phyloP scores from a whole-genome alignment of 2,113 vertebrate species.

The Sinocyclocheilus anophthalmus region DNA sequence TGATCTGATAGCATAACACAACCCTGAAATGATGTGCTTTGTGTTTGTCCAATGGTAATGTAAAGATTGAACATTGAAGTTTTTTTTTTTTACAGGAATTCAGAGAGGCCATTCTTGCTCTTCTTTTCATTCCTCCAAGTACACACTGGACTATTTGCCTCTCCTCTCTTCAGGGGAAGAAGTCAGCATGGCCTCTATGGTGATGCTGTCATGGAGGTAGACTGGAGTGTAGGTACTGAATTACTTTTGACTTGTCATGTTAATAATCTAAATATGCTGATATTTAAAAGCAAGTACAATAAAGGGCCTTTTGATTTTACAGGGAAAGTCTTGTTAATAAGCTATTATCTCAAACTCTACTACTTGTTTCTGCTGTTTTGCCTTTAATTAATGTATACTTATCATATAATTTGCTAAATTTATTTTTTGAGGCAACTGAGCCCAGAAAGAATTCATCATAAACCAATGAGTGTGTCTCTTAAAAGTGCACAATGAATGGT shows the following conservation, averaged over 20 bases:
- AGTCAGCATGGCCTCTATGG: conserved; percentile 86
- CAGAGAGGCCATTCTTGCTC: conserved; percentile 79
- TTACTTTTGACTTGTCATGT: background rate
- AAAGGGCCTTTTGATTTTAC: background rate
- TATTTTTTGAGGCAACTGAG: background rate
- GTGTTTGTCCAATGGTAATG: background rate
- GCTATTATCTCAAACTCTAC: background rate
- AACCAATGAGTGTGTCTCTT: background rate
- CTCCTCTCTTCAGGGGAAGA: conserved; percentile 75
- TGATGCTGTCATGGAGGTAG: conserved; percentile 86
- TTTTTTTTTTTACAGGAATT: conserved; percentile 69
- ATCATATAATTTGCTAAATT: background rate
- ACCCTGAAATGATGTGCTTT: background rate
- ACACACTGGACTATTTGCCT: conserved; percentile 85
- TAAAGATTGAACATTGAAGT: background rate
- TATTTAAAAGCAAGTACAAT: background rate
- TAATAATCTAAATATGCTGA: background rate
- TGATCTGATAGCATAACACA: background rate
- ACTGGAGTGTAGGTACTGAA: conserved; percentile 86
- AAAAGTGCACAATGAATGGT: conserved; percentile 1
- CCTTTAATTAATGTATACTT: background rate
- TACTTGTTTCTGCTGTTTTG: background rate
- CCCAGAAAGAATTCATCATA: background rate
- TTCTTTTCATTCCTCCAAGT: conserved; percentile 85
- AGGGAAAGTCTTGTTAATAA: background rate